A percentile compares a stretch with the other conserved stretches of the same genome.
Conservation (phyloP, 1,140 invertebrate genomes). For the Meloidogyne hapla region DNA sequence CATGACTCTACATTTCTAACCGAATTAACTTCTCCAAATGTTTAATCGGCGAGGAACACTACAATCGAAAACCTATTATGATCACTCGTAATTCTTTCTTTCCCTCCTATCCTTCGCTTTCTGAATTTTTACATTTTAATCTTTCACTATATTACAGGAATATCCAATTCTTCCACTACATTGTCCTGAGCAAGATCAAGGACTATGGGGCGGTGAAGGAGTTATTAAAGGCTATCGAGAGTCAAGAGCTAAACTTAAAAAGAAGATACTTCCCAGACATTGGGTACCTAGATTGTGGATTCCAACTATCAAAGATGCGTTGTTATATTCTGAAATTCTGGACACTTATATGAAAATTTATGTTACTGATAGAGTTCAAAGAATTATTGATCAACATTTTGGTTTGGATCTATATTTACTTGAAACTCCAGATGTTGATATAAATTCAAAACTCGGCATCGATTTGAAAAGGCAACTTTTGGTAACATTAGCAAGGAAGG, state of each 20-base stretch:
- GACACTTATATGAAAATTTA: conserved; percentile 78
- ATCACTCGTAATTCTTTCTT: too few species aligned
- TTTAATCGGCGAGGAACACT: too few species aligned
- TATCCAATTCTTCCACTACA: conserved; percentile 74
- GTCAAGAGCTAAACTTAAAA: conserved; percentile 66
- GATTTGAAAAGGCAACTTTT: conserved; percentile 47
- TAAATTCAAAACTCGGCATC: conserved; percentile 53
- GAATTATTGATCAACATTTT: conserved; percentile 82
- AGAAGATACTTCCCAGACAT: conserved; percentile 59
- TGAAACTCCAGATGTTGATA: conserved; percentile 57
- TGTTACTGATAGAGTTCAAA: conserved; percentile 78
- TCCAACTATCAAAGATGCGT: conserved; percentile 75
- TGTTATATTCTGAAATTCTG: conserved; percentile 90
- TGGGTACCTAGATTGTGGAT: conserved; percentile 80
- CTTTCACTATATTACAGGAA: conserved; percentile 32
- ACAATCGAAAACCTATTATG: too few species aligned
- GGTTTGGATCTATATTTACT: conserved; percentile 85
- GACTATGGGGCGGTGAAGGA: conserved; percentile 95
- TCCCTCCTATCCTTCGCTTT: too few species aligned
- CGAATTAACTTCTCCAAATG: too few species aligned
- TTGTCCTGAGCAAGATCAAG: conserved; percentile 78
- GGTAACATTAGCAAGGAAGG: conserved; percentile 42
- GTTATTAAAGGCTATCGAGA: conserved; percentile 82
- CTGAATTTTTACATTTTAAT: too few species aligned
- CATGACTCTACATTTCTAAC: too few species aligned